These are phyloP conservation scores for Globia sparganii DNA, from an alignment of 2,888 invertebrate genomes.

Conservation along the genomic window DNA sequence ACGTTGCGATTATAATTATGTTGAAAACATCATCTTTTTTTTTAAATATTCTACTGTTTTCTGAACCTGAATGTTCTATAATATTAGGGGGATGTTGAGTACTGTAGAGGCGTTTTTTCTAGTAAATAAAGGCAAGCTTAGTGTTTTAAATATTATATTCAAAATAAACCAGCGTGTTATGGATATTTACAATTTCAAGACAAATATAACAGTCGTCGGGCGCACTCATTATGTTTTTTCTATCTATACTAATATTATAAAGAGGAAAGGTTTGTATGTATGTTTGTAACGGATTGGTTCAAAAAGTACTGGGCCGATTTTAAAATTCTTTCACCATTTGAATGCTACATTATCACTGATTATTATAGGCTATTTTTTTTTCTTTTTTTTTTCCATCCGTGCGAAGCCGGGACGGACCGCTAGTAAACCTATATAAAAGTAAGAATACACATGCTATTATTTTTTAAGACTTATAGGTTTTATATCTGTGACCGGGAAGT, in stretches of 20 bases:
- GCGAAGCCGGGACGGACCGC: no score
- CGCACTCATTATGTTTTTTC: conserved; percentile 48
- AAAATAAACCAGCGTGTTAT: conserved; percentile 84
- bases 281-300: no score
- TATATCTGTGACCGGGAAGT: neutral
- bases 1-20: neutral
- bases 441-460: neutral
- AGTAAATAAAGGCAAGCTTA: conserved; percentile 59
- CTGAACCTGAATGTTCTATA: neutral
- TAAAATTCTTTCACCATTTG: no score
- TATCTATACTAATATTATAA: no score
- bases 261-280: no score
- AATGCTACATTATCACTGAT: no score
- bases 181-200: conserved; percentile 82
- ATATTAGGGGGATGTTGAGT: no score
- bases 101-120: neutral
- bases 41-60: neutral
- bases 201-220: conserved; percentile 14
- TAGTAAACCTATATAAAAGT: neutral
- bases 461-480: neutral
- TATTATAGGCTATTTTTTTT: no score
- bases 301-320: no score
- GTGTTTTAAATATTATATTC: conserved; percentile 84
- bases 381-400: no score
- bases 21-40: neutral